Evolutionary conservation across 2,113 vertebrate species (phyloP), one percentile per base, ranked within the genome.

Genomic region (Menidia beryllina): DNA sequence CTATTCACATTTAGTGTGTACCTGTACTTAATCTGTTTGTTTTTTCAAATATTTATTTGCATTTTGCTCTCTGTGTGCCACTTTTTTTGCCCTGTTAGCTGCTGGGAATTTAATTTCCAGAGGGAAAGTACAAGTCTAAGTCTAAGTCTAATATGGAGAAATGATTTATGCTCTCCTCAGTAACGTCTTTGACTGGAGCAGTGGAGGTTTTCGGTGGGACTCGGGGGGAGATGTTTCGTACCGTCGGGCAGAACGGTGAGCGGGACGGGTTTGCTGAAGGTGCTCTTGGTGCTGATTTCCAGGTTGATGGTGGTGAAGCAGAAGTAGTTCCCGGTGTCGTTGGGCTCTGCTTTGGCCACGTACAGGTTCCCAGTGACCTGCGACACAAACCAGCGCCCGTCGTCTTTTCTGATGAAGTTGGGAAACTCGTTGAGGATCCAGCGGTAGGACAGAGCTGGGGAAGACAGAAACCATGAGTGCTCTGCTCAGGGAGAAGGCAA

Each of bases 401-500:
- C 94, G 0, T 94, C 94, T 0, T 92, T 92, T 0, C 93, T 94
- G 86, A 99, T 92, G 88, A 98, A 98, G 73, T 94, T 96, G 34
- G 96, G 97, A 64, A 98, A 99, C 45, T 99, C 97, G 0, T 98
- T 97, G 80, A 98, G 88, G 30, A 97, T 92, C 98, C 98, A 99
- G 58, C 96, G 95, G 62, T 99, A 99, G 50, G 95, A 96, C 61
- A 98, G 81, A 38, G 96, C 97, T 99, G 74, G 0, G 49, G 53
- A 66, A 48, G 50, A 73, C 1, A 27, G 23, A 53, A 10, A 61
- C 8, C 11, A 34, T 34, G 7, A 34, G 30, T 2, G 10, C 30
- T 34, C n/a, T 34, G 30, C 30, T 34, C 10, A 34, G 30, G 30
- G 7, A 8, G 30, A 34, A 34, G 30, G 10, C 30, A 34, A 3